Evolutionary conservation across 1,140 invertebrate species (phyloP).

Genomic region (Pseudomyrmex flavicornis): DNA sequence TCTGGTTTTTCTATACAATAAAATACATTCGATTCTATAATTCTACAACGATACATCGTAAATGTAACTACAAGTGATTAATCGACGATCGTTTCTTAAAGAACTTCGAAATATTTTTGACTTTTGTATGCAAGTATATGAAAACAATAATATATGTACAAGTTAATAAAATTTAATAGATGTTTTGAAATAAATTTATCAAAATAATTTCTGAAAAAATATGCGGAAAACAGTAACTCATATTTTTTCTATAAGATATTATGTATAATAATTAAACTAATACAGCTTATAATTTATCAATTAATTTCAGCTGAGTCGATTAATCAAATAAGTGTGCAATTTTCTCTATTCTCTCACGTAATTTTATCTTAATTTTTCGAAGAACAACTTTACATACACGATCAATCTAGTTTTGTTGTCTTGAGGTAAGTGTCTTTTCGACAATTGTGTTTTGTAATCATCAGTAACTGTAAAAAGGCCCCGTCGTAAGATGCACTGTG

Average conservation of each 20-base stretch:
- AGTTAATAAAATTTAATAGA: too few relatives aligned
- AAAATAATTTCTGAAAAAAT: too few relatives aligned
- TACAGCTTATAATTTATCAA: not conserved
- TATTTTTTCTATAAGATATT: too few relatives aligned
- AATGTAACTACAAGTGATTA: slow-evolving; percentile 51
- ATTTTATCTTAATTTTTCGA: slow-evolving; percentile 24
- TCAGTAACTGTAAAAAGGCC: slow-evolving; percentile 54
- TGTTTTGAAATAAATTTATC: too few relatives aligned
- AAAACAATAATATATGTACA: too few relatives aligned
- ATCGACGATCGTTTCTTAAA: not conserved
- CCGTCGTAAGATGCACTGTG: slow-evolving; percentile 8
- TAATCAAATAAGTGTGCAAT: slow-evolving; percentile 28
- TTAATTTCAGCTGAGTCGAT: not conserved
- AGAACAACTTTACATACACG: slow-evolving; percentile 18
- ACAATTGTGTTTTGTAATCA: slow-evolving; percentile 15
- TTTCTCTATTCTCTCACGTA: slow-evolving; percentile 12
- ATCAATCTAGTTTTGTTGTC: slow-evolving; percentile 30
- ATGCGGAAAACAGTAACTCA: too few relatives aligned
- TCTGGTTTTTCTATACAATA: slow-evolving; percentile 50
- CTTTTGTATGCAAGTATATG: not conserved
- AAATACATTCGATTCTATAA: slow-evolving; percentile 55
- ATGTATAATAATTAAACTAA: not conserved
- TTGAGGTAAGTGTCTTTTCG: slow-evolving; percentile 18
- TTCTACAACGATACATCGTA: slow-evolving; percentile 55
- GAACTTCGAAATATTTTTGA: not conserved